Evolutionary conservation across 2,888 invertebrate species (phyloP).

Genomic region (Diloba caeruleocephala): DNA sequence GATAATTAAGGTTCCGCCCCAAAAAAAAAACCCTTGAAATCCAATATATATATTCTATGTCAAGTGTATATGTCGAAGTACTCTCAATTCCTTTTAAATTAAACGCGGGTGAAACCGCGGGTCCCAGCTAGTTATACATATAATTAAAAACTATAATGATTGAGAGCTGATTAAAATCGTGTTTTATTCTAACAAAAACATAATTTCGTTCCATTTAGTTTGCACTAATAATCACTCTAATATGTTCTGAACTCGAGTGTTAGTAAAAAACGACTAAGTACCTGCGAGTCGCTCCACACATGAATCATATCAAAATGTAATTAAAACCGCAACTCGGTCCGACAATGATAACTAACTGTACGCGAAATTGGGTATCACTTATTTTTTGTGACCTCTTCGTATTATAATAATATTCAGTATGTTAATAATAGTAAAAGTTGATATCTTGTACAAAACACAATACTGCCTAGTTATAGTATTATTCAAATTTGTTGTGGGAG

Average conservation of each 20-base stretch:
- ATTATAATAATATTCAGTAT: no score
- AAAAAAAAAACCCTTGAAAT: no score
- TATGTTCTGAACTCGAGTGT: slow-evolving; percentile 1
- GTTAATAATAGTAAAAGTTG: no score
- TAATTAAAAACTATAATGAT: slow-evolving; percentile 7
- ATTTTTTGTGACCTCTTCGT: slow-evolving; percentile 16
- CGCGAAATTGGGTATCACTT: slow-evolving; percentile 21
- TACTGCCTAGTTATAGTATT: no score
- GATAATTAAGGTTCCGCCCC: no score
- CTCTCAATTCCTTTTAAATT: no score
- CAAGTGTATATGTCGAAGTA: no score
- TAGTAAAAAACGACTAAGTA: slow-evolving; percentile 23
- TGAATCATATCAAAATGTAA: slow-evolving; percentile 40
- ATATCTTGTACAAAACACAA: no score
- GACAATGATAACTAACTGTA: slow-evolving; percentile 35
- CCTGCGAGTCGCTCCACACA: slow-evolving; percentile 18
- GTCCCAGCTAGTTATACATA: no score
- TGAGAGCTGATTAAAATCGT: slow-evolving; percentile 4
- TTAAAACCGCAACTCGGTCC: slow-evolving; percentile 34
- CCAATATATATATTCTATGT: no score
- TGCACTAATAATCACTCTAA: slow-evolving; percentile 39
- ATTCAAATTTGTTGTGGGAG: no score
- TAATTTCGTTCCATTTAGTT: slow-evolving; percentile 26
- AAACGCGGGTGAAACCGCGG: no score
- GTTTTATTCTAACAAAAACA: slow-evolving; percentile 8